A percentile compares a stretch with the other conserved stretches of the same genome.
Conservation (phyloP, 2,888 invertebrate species). For the Salticus scenicus region DNA sequence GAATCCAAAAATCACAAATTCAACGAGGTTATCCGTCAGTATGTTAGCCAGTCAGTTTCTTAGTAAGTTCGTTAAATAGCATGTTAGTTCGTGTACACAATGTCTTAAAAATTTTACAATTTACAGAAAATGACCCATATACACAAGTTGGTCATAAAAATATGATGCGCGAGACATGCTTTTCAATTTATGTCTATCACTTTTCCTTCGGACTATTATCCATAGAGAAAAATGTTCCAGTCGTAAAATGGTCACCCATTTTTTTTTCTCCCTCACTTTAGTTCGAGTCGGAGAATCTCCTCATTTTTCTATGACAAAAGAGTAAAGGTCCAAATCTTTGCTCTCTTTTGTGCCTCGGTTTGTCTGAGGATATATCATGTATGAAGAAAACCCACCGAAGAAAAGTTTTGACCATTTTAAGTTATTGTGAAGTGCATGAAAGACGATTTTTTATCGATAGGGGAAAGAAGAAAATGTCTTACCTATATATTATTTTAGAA, state of each 20-base stretch:
- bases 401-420: neutral
- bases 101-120: no score
- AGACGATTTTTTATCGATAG: neutral
- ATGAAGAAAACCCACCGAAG: conserved; percentile 16
- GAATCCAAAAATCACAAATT: no score
- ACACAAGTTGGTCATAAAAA: neutral
- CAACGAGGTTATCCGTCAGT: no score
- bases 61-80: no score
- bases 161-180: neutral
- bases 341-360: conserved; percentile 34
- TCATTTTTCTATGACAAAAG: conserved; percentile 20
- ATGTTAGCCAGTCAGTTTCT: no score
- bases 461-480: neutral
- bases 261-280: conserved; percentile 26
- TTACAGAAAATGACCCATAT: conserved; percentile 26
- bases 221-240: neutral
- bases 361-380: conserved; percentile 46
- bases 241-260: conserved; percentile 47
- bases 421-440: neutral
- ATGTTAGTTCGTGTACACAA: no score
- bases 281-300: conserved; percentile 14
- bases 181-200: conserved; percentile 41
- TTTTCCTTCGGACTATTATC: conserved; percentile 15
- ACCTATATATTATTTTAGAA: no score
- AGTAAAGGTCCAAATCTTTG: conserved; percentile 48